These are phyloP conservation scores for Pelecanus crispus DNA, from an alignment of 2,113 vertebrate genomes.

Conservation along the genomic window DNA sequence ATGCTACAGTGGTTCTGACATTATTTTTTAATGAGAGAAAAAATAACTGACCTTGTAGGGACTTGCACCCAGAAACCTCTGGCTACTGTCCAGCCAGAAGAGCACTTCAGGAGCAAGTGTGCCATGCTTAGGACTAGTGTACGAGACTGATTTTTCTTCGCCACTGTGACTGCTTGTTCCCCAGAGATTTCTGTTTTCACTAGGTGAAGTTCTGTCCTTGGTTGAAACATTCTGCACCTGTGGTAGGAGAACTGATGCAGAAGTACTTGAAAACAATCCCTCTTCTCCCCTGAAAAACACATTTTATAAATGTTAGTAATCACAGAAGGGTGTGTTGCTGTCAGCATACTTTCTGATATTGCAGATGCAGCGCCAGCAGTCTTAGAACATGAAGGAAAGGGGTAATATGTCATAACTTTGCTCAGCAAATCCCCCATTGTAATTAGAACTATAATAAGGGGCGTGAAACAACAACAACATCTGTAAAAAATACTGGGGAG, in stretches of 20 bases:
- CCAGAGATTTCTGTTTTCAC: background rate
- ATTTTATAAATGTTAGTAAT: background rate
- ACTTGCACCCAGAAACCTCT: slow-evolving; percentile 8
- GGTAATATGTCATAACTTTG: background rate
- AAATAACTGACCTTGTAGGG: slow-evolving; percentile 49
- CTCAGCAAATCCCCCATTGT: background rate
- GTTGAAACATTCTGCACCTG: background rate
- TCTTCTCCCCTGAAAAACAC: background rate
- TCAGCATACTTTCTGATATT: background rate
- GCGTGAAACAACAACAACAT: background rate
- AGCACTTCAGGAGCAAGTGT: background rate
- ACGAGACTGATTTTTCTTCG: background rate
- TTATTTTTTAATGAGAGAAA: slow-evolving; percentile 19
- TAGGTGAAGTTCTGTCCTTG: background rate
- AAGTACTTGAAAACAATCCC: background rate
- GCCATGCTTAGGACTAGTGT: background rate
- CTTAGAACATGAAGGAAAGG: background rate
- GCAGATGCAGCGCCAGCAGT: background rate
- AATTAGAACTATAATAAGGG: background rate
- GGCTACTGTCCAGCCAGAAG: background rate
- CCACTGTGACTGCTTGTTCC: background rate
- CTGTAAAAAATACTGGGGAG: background rate
- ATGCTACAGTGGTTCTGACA: slow-evolving; percentile 10
- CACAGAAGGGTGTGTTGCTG: background rate
- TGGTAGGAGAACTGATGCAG: background rate